A percentile compares a stretch with the other conserved stretches of the same genome.
Evolutionary conservation across 2,888 invertebrate species (phyloP).

Genomic region (Cerastoderma edule): DNA sequence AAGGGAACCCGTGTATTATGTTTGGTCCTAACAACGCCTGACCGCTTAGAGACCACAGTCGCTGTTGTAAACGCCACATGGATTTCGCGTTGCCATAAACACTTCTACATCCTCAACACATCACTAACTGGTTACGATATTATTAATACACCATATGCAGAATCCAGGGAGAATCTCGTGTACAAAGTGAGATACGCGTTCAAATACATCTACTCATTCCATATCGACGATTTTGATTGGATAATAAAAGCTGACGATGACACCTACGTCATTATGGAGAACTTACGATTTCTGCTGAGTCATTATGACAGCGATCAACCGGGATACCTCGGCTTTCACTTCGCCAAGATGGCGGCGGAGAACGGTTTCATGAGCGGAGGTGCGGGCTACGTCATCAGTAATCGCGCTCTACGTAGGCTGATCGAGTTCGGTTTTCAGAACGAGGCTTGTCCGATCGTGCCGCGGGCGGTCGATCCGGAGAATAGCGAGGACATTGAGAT

Average conservation of each 20-base stretch:
- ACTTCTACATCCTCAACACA: conserved; percentile 83
- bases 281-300: conserved; percentile 93
- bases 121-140: conserved; percentile 86
- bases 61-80: conserved; percentile 96
- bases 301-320: conserved; percentile 90
- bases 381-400: conserved; percentile 91
- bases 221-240: conserved; percentile 95
- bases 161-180: conserved; percentile 89
- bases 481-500: conserved; percentile 94
- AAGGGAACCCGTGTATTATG: conserved; percentile 92
- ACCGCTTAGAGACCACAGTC: conserved; percentile 94
- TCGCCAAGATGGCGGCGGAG: conserved; percentile 67
- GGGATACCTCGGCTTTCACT: conserved; percentile 88
- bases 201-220: conserved; percentile 91
- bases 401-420: conserved; percentile 90
- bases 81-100: conserved; percentile 90
- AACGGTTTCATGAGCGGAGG: conserved; percentile 85
- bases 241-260: conserved; percentile 99
- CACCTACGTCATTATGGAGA: conserved; percentile 97
- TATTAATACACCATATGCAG: conserved; percentile 21
- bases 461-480: conserved; percentile 87
- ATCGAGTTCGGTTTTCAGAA: conserved; percentile 88
- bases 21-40: conserved; percentile 97
- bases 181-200: conserved; percentile 97
- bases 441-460: conserved; percentile 64